phyloP scores from a whole-genome alignment of 35 echinoderm and acorn worm genomes.

The Lytechinus variegatus region DNA sequence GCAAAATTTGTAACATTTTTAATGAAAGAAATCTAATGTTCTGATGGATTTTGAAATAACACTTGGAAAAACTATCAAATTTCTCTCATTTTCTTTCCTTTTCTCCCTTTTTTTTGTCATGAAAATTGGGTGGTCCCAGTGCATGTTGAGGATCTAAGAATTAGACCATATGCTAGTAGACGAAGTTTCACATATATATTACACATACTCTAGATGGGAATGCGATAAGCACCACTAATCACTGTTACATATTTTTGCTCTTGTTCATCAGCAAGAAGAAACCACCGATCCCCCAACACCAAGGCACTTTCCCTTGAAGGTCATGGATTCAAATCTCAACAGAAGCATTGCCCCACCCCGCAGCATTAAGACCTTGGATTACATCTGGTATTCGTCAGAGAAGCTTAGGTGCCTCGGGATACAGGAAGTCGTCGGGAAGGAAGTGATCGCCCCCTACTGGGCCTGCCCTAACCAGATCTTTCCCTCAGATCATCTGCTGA shows the following conservation, averaged over 20 bases:
- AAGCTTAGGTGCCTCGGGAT: constrained; percentile 57
- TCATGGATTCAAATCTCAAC: constrained; percentile 23
- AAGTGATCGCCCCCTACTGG: constrained; percentile 50
- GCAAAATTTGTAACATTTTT: no score
- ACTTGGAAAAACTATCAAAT: no score
- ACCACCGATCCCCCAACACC: neutral
- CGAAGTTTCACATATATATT: neutral
- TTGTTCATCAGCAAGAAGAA: neutral
- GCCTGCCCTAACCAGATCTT: constrained; percentile 75
- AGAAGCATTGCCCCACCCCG: neutral
- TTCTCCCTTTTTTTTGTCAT: no score
- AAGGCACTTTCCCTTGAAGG: neutral
- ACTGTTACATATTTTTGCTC: neutral
- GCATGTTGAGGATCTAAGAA: no score
- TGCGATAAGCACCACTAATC: neutral
- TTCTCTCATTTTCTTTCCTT: no score
- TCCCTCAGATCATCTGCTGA: constrained; percentile 78
- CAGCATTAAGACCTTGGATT: constrained; percentile 57
- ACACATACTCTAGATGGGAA: neutral
- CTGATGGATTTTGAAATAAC: no score
- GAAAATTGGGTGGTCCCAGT: no score
- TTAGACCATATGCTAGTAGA: no score
- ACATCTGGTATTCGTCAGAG: constrained; percentile 78
- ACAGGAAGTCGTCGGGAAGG: constrained; percentile 54
- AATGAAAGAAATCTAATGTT: no score